Evolutionary conservation across 2,888 invertebrate genomes (phyloP), one percentile per base, ranked within the genome.

Genomic region (Ophioninae sp.): DNA sequence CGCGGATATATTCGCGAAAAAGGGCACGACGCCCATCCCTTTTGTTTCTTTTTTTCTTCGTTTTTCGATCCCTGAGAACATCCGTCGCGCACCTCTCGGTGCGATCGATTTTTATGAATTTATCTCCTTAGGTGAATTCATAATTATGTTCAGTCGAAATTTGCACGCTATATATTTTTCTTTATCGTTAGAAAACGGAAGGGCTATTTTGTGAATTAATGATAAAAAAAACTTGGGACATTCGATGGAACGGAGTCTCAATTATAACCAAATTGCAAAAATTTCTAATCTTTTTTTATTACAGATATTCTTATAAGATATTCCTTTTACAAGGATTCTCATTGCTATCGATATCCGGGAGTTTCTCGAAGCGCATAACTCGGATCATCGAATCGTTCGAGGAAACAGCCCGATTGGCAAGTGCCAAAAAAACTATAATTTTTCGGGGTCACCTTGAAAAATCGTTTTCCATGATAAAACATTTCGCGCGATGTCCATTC

Each of bases 21-120:
- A 39, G 37, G 50, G 44, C 44, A 13, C 61, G 69, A 74, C 59
- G 74, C 37, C 23, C 56, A 13, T n/a, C n/a, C 17, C 59, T 70
- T 57, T 72, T 79, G 61, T 50, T 85, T 89, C 88, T 89, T 88
- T 88, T 30, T 30, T 30, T 81, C 85, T 86, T 85, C 77, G 17
- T 30, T 30, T 50, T 50, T 50, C 17, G 17, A 50, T 74, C 44
- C 30, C n/a, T 20, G 30, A 30, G n/a, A 83, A 88, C 90, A 90
- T 91, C 90, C 89, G 90, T 92, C 91, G 91, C 91, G 91, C 90
- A 88, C 88, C 89, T 90, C 7, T 59, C 91, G 91, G 90, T 91
- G 91, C 91, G 88, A 88, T 86, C 85, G 85, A 84, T 69, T 41
- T 8, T 30, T 30, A 30, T 30, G 30, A 30, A 30, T 30, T 30